phyloP scores from a whole-genome alignment of 2,888 invertebrate species.

The Monoplex corrugatus region DNA sequence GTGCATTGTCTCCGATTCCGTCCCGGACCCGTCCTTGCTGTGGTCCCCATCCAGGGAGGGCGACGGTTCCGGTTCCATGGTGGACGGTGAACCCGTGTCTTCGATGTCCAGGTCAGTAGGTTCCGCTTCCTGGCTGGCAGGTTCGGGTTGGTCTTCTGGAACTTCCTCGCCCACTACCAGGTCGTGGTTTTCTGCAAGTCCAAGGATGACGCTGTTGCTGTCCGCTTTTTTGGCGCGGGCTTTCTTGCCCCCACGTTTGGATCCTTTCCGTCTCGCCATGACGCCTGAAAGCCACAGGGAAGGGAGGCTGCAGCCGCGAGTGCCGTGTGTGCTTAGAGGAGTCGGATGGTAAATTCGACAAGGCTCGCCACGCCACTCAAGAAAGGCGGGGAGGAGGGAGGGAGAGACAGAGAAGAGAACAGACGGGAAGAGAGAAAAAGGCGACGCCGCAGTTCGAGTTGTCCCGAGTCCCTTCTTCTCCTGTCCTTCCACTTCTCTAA shows the following conservation, averaged over 20 bases:
- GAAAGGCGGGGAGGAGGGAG: background rate
- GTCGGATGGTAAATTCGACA: constrained; percentile 16
- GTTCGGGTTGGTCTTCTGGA: background rate
- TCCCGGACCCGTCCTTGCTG: constrained; percentile 40
- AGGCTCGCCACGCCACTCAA: background rate
- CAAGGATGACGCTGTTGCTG: background rate
- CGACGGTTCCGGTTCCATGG: background rate
- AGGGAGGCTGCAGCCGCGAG: constrained; percentile 3
- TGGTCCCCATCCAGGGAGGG: constrained; percentile 32
- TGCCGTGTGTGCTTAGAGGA: background rate
- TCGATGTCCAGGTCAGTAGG: constrained; percentile 44
- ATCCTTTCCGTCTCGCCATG: constrained; percentile 44
- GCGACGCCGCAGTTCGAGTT: constrained; percentile 31
- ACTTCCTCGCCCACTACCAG: background rate
- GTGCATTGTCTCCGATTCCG: constrained; percentile 53
- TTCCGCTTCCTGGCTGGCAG: constrained; percentile 44
- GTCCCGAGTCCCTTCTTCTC: constrained; percentile 15
- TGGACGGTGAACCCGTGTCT: constrained; percentile 21
- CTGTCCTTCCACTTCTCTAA: constrained; percentile 18
- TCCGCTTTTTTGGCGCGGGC: constrained; percentile 31
- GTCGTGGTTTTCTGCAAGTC: background rate
- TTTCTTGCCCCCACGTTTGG: constrained; percentile 40
- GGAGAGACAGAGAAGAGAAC: too few species aligned
- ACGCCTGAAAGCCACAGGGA: background rate
- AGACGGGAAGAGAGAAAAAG: constrained; percentile 25